These are phyloP conservation scores for Oryzaephilus surinamensis DNA, from an alignment of 1,140 invertebrate genomes.

Conservation along the genomic window DNA sequence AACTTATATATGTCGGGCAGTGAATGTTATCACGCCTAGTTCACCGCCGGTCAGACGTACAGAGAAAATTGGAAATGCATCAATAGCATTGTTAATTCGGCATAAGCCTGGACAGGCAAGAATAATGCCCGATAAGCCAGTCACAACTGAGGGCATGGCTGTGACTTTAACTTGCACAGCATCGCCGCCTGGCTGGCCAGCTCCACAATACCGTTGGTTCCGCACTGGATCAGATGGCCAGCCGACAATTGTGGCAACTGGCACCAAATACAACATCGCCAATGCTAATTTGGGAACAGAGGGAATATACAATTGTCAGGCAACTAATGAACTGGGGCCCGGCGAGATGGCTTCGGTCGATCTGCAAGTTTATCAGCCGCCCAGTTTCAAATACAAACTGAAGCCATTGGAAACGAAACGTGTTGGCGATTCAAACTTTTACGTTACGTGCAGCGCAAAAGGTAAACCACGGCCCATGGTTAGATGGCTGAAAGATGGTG, in stretches of 20 bases:
- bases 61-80: slow-evolving; percentile 60
- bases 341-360: slow-evolving; percentile 72
- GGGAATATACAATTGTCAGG: slow-evolving; percentile 81
- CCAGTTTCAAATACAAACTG: slow-evolving; percentile 70
- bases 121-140: slow-evolving; percentile 72
- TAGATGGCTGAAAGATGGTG: slow-evolving; percentile 77
- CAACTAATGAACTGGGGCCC: slow-evolving; percentile 76
- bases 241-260: slow-evolving; percentile 55
- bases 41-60: slow-evolving; percentile 46
- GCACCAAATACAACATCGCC: slow-evolving; percentile 73
- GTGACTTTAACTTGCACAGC: slow-evolving; percentile 79
- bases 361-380: slow-evolving; percentile 77
- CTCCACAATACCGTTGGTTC: slow-evolving; percentile 82
- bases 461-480: slow-evolving; percentile 78
- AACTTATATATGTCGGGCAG: slow-evolving; percentile 75
- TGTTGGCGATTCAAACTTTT: slow-evolving; percentile 71
- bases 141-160: slow-evolving; percentile 71
- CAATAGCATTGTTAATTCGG: slow-evolving; percentile 69
- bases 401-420: slow-evolving; percentile 69
- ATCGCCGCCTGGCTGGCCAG: slow-evolving; percentile 78
- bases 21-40: slow-evolving; percentile 66
- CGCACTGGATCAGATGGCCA: slow-evolving; percentile 52
- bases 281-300: slow-evolving; percentile 73
- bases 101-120: slow-evolving; percentile 76
- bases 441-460: slow-evolving; percentile 70